Conservation (phyloP, 2,113 vertebrate genomes). For the Python bivittatus region DNA sequence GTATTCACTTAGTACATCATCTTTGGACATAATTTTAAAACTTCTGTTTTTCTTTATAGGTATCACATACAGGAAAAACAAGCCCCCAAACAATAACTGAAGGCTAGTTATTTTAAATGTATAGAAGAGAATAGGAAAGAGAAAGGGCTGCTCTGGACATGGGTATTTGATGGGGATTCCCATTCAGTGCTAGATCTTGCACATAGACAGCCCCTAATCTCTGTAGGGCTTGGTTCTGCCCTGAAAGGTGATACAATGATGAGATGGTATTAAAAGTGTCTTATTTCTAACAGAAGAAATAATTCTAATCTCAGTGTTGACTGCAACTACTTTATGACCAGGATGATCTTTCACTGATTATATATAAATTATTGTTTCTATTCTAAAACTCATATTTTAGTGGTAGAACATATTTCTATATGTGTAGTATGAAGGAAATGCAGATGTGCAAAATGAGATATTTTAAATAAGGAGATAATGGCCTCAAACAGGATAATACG, state of each 20-base stretch:
- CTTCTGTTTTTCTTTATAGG: neutral
- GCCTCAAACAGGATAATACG: neutral
- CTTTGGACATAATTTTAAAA: neutral
- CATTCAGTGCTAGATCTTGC: neutral
- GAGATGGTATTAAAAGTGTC: neutral
- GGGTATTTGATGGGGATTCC: neutral
- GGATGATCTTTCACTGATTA: neutral
- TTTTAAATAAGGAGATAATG: neutral
- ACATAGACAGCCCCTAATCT: neutral
- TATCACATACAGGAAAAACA: neutral
- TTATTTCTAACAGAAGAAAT: neutral
- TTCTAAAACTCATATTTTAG: neutral
- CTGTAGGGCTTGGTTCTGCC: neutral
- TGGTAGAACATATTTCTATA: neutral
- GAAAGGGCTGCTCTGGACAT: neutral
- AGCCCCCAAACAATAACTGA: neutral
- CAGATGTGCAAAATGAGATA: neutral
- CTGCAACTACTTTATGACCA: neutral
- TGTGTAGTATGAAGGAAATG: neutral
- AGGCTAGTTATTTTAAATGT: neutral
- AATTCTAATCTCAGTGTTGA: neutral
- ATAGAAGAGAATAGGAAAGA: neutral
- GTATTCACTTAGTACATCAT: neutral
- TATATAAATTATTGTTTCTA: neutral
- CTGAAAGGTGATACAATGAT: neutral